Base-by-base conservation (phyloP, 2,113 vertebrate genomes). In the Pelobates fuscus region DNA sequence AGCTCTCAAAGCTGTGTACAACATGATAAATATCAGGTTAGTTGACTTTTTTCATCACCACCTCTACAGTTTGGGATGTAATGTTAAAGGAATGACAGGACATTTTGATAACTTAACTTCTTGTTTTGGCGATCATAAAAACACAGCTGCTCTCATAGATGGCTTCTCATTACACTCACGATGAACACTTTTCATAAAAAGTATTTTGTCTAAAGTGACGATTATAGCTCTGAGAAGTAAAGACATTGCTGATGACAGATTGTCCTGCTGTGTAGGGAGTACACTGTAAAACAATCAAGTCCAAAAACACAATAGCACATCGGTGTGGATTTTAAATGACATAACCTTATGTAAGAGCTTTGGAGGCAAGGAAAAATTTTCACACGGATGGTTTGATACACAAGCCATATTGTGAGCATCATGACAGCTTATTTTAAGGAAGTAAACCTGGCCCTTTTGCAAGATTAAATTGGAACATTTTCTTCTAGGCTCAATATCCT, bases 181-280 rank as follows among this genome's bases (percentile, higher is more conserved):
- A 52, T 60, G 67, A 67, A 25, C 8, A 30, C 61, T 74, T 11
- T 49, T 49, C n/a, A n/a, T n/a, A n/a, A n/a, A n/a, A n/a, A n/a
- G n/a, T n/a, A n/a, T n/a, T n/a, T n/a, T n/a, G n/a, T 76, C 32
- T 23, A 37, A n/a, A 67, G 72, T 29, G 63, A 76, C 67, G 63
- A 76, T 76, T 76, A 76, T 76, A 76, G 63, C 32, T 74, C 49
- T 66, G 37, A 64, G 21, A n/a, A 65, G 55, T 66, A 52, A 67
- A 67, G 72, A 67, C 72, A 67, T 60, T 67, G 72, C 63, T 67
- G 63, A 59, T 76, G 72, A 76, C 72, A 76, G 72, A 76, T 76
- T 59, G 72, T 76, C 72, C 58, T 41, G 20, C 25, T 12, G 25
- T 44, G 26, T 24, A 74, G 71, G 71, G 72, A 76, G 72, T 63